Conservation (phyloP, 2,888 invertebrate species). For the Pammene fasciana region DNA sequence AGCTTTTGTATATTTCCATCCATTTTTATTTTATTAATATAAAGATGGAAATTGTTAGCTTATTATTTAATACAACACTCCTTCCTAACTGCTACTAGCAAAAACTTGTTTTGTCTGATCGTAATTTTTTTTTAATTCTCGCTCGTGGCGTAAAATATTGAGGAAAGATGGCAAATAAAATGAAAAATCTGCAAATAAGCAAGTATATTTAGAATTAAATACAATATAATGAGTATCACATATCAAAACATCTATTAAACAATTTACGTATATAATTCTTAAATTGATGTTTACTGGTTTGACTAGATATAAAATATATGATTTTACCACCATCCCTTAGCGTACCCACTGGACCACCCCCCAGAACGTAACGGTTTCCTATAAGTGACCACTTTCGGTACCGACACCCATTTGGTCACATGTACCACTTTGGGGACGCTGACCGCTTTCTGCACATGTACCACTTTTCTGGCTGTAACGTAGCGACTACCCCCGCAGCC, state of each 20-base stretch:
- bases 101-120: not conserved
- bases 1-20: too few species aligned
- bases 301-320: slow-evolving; percentile 24
- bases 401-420: slow-evolving; percentile 49
- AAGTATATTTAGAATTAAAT: slow-evolving; percentile 1
- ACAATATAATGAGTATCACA: slow-evolving; percentile 32
- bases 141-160: too few species aligned
- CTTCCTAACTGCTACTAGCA: slow-evolving; percentile 1
- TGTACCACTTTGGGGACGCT: slow-evolving; percentile 47
- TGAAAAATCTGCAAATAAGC: not conserved
- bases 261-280: not conserved
- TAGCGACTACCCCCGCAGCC: slow-evolving; percentile 34
- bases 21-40: too few species aligned
- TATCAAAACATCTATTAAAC: not conserved
- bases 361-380: slow-evolving; percentile 43
- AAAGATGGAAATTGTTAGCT: too few species aligned
- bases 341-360: slow-evolving; percentile 23
- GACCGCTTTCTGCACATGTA: slow-evolving; percentile 47
- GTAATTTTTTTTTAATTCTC: not conserved
- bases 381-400: slow-evolving; percentile 48
- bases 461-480: slow-evolving; percentile 45
- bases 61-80: too few species aligned
- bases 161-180: not conserved
- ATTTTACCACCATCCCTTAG: slow-evolving; percentile 37
- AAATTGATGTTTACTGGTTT: not conserved